These are phyloP conservation scores for Oceanodroma tethys DNA, from an alignment of 2,113 vertebrate genomes.

Conservation along the genomic window DNA sequence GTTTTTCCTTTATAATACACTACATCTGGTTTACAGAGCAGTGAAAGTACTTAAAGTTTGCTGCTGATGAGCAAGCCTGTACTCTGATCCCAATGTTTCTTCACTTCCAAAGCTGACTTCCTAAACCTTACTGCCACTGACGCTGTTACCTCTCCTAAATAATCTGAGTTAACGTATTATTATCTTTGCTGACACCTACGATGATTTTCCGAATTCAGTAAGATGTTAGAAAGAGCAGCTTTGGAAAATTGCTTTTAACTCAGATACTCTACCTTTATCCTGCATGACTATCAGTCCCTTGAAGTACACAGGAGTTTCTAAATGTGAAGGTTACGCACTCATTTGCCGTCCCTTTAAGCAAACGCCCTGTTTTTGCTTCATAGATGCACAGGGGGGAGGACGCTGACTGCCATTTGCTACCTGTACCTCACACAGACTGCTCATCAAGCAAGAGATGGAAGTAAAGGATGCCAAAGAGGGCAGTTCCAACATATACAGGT, in stretches of 20 bases:
- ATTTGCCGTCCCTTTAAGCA: background rate
- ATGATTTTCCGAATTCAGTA: background rate
- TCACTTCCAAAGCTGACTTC: background rate
- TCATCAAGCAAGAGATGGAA: background rate
- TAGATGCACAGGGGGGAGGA: background rate
- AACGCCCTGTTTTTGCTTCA: background rate
- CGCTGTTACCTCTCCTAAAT: background rate
- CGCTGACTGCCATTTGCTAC: background rate
- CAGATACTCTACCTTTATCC: background rate
- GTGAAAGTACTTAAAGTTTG: background rate
- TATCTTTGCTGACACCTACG: background rate
- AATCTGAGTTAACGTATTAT: background rate
- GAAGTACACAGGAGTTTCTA: background rate
- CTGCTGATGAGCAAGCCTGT: background rate
- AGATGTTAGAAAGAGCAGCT: background rate
- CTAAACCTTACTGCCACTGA: background rate
- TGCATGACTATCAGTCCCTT: background rate
- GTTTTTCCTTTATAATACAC: background rate
- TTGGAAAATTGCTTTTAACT: background rate
- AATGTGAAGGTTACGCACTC: background rate
- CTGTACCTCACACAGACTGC: fast-evolving
- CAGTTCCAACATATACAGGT: background rate
- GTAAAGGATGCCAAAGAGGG: background rate
- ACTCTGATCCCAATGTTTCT: background rate
- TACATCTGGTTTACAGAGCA: background rate